These are phyloP conservation scores for Tetraodon nigroviridis DNA, from an alignment of 2,113 vertebrate species.

Conservation along the genomic window DNA sequence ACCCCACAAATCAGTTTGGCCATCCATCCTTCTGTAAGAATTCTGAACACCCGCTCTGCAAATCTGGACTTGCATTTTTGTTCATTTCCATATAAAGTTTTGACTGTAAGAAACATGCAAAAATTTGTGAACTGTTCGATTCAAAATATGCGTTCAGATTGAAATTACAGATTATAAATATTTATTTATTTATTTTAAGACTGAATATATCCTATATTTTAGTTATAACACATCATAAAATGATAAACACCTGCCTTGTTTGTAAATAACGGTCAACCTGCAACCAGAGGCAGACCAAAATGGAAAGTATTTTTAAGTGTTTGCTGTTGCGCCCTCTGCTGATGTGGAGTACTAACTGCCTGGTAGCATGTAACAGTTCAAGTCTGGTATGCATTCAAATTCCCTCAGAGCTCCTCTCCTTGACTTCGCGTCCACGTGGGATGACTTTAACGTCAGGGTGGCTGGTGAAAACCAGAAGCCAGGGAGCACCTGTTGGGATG, in stretches of 20 bases:
- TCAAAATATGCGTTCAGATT: slow-evolving; percentile 72
- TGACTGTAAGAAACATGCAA: slow-evolving; percentile 79
- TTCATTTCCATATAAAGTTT: slow-evolving; percentile 67
- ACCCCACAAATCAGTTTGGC: slow-evolving; percentile 33
- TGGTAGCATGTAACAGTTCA: slow-evolving; percentile 56
- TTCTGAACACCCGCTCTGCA: slow-evolving; percentile 34
- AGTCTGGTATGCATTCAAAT: slow-evolving; percentile 28
- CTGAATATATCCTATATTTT: slow-evolving; percentile 72
- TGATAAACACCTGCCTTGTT: slow-evolving; percentile 14
- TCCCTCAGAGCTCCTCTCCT: slow-evolving; percentile 58
- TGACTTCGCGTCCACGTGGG: slow-evolving; percentile 48
- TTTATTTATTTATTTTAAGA: slow-evolving; percentile 70
- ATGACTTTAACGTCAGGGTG: slow-evolving; percentile 4
- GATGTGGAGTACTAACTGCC: slow-evolving; percentile 80
- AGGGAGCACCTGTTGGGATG: slow-evolving; percentile 21
- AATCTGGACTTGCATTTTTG: slow-evolving; percentile 46
- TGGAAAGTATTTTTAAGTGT: slow-evolving; percentile 38
- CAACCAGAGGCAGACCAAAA: slow-evolving; percentile 43
- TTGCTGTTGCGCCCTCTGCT: slow-evolving; percentile 71
- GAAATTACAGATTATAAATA: slow-evolving; percentile 65
- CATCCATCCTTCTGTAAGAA: neutral
- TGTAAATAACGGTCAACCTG: slow-evolving; percentile 47
- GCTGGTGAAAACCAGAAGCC: slow-evolving; percentile 11
- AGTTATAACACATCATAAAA: slow-evolving; percentile 61
- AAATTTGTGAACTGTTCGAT: slow-evolving; percentile 70